These are phyloP conservation scores for Sebastes kiyomatsui DNA, from an alignment of 2,797 vertebrate genomes.

Conservation along the genomic window DNA sequence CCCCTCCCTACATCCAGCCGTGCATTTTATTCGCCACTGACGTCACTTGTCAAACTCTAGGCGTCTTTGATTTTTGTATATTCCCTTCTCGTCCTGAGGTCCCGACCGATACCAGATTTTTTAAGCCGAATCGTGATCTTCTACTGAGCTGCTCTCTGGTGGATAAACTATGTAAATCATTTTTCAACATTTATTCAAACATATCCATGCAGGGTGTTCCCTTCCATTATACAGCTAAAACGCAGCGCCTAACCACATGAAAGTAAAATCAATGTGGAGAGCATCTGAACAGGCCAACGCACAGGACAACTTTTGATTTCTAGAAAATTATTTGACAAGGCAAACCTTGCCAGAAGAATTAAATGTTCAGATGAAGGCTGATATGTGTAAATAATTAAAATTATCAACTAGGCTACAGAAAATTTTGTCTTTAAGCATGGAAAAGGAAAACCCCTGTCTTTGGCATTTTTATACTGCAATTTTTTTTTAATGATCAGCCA, in stretches of 20 bases:
- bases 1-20: neutral
- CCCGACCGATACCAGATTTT: neutral
- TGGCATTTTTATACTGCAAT: neutral
- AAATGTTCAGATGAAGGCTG: neutral
- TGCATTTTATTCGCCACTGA: neutral
- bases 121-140: neutral
- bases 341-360: neutral
- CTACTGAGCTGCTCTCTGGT: neutral
- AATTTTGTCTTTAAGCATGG: neutral
- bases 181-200: neutral
- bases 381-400: neutral
- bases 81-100: neutral
- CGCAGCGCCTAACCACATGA: neutral
- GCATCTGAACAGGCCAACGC: neutral
- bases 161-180: neutral
- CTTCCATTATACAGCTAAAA: too few species aligned
- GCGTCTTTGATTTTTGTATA: neutral
- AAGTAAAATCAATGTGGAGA: neutral
- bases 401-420: neutral
- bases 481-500: neutral
- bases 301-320: neutral
- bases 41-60: neutral
- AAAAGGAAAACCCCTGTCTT: neutral
- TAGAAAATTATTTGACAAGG: fast-evolving
- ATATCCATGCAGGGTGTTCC: too few species aligned